Base-by-base conservation (phyloP, 2,113 vertebrate genomes). In the Periophthalmodon schlosseri region DNA sequence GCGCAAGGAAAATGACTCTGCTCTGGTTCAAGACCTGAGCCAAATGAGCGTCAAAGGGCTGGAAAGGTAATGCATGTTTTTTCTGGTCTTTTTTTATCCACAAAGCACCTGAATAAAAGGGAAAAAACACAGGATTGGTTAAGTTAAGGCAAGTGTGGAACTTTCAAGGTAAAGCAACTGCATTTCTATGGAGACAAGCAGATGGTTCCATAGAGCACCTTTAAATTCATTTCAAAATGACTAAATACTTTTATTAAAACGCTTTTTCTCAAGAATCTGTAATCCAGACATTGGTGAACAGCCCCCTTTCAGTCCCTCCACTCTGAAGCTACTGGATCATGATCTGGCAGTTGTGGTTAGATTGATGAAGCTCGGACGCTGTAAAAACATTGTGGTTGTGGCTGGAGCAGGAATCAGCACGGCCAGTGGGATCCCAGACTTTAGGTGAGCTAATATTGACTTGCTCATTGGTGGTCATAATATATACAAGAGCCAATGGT, bases 351-450 rank as follows among this genome's bases (percentile, higher is more conserved):
- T 92, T 2, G 93, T 96, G 69, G 91, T 94, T 75, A 93, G 92
- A 69, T 89, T 94, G 50, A 84, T 94, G 67, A 94, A 92, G 79
- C 88, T 93, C 0, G 91, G 92, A 4, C 91, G 86, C 54, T 91
- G 93, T 66, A 90, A 85, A 78, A 93, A 94, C 5, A 81, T 95
- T 24, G 90, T 95, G 68, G 93, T 95, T 77, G 91, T 95, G 82
- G 91, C 92, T 0, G 94, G 94, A 69, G 94, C 94, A 2, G 94
- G 94, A 47, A 94, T 95, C 88, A 95, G 94, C 89, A 95, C 94
- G 1, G 85, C 93, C 78, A 95, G 94, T 3, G 94, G 94, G 1
- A 95, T 95, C 74, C 94, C 94, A 10, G 94, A 95, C 84, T 95
- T 95, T 81, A 93, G 94, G 94, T 94, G 23, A 49, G 80, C 60